A percentile compares a stretch with the other conserved stretches of the same genome.
Evolutionary conservation across 2,797 vertebrate genomes (phyloP).

Genomic region (Parotocinclus haroldoi): DNA sequence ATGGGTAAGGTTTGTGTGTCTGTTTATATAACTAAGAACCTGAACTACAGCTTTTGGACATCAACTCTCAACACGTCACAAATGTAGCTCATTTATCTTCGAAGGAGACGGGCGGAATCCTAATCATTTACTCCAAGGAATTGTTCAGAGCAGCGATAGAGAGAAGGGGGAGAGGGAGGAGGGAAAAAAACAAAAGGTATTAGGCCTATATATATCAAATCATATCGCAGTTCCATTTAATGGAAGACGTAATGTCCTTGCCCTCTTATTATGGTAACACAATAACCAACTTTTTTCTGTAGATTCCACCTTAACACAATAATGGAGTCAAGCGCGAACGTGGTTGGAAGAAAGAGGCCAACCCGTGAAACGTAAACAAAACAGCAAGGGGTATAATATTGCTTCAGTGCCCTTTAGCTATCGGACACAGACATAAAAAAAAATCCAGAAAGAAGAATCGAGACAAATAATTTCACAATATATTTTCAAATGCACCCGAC

Average conservation of each 20-base stretch:
- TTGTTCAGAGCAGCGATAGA: slow-evolving; percentile 66
- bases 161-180: slow-evolving; percentile 40
- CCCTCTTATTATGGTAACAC: slow-evolving; percentile 72
- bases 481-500: not conserved
- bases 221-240: slow-evolving; percentile 80
- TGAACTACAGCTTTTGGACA: slow-evolving; percentile 64
- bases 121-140: slow-evolving; percentile 93
- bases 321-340: slow-evolving; percentile 49
- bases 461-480: not conserved
- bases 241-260: slow-evolving; percentile 70
- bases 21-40: slow-evolving; percentile 42
- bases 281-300: slow-evolving; percentile 73
- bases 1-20: slow-evolving; percentile 25
- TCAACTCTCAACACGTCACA: slow-evolving; percentile 84
- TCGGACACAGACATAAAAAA: slow-evolving; percentile 24
- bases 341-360: slow-evolving; percentile 40
- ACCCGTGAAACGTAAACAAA: slow-evolving; percentile 64
- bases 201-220: slow-evolving; percentile 80
- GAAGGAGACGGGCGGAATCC: slow-evolving; percentile 80
- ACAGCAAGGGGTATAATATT: slow-evolving; percentile 37
- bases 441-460: not conserved
- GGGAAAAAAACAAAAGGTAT: slow-evolving; percentile 64
- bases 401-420: slow-evolving; percentile 33
- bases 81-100: slow-evolving; percentile 93
- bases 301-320: slow-evolving; percentile 68